Evolutionary conservation across 1,140 invertebrate species (phyloP).

Genomic region (Lordiphosa mommai): DNA sequence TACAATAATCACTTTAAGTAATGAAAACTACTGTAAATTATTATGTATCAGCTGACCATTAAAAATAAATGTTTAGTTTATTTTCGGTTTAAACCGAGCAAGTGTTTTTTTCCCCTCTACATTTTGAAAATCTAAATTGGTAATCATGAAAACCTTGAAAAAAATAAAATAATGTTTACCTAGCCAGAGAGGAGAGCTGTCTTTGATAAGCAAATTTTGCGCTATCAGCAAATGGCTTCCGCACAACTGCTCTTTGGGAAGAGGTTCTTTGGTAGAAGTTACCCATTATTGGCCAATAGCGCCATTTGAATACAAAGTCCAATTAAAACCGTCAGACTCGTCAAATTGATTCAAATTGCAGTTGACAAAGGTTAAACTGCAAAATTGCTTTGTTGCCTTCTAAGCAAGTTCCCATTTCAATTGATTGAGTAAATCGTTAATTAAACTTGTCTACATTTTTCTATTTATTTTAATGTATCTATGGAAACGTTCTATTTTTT

Average conservation of each 20-base stretch:
- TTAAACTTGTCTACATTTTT: too few relatives aligned
- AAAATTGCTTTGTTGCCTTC: slow-evolving; percentile 27
- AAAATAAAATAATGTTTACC: background rate
- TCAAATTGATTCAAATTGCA: slow-evolving; percentile 50
- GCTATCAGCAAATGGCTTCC: slow-evolving; percentile 40
- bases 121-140: background rate
- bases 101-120: slow-evolving; percentile 8
- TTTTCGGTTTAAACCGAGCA: slow-evolving; percentile 11
- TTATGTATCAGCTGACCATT: slow-evolving; percentile 20
- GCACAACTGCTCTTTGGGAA: background rate
- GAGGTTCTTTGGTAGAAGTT: slow-evolving; percentile 27
- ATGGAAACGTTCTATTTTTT: slow-evolving; percentile 49
- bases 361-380: slow-evolving; percentile 22
- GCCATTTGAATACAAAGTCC: slow-evolving; percentile 47
- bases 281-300: slow-evolving; percentile 24
- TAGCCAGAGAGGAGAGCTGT: slow-evolving; percentile 2
- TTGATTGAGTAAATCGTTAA: slow-evolving; percentile 29
- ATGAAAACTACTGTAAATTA: background rate
- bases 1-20: slow-evolving; percentile 26
- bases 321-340: slow-evolving; percentile 11
- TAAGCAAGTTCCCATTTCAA: slow-evolving; percentile 28
- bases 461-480: slow-evolving; percentile 10
- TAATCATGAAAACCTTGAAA: background rate
- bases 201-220: slow-evolving; percentile 55
- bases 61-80: slow-evolving; percentile 21